Base-by-base conservation (phyloP, 2,888 invertebrate species). In the Mactromeris polynyma region DNA sequence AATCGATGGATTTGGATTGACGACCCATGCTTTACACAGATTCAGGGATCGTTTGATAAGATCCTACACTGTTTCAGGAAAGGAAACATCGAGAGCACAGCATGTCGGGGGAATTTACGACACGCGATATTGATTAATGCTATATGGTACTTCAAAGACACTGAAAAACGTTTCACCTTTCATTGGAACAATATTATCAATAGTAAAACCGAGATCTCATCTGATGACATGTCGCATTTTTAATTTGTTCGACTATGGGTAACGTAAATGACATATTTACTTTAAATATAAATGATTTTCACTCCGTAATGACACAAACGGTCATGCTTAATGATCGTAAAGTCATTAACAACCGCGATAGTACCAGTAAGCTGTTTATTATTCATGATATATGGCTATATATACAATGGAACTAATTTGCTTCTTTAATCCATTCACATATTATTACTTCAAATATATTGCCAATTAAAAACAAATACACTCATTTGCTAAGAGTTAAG, bases 41-140 rank as follows among this genome's bases (percentile, higher is more conserved):
- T 11, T 46, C 46, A 11, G 46, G 46, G n/a, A n/a, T n/a, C n/a
- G n/a, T n/a, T n/a, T n/a, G n/a, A 46, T 46, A 46, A 46, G 46
- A 46, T 46, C 46, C 46, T 46, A 26, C 58, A 64, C 26, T n/a
- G n/a, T 64, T 64, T n/a, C 26, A 64, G 26, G 58, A 26, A 64
- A 58, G 26, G 58, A 58, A 58, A 58, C 58, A 58, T n/a, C 6
- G 26, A 6, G 3, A 58, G 14, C 58, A 6, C 58, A 21, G 21
- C n/a, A n/a, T 14, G n/a, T 9, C 26, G 26, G 26, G 58, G 9
- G 58, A 26, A 26, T 64, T n/a, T 21, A n/a, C 26, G 58, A 26
- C 58, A 64, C 58, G 58, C 58, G 40, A 38, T 82, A 42, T 82
- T 82, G 82, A 82, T 82, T 69, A 64, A 82, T 82, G 40, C 26